These are phyloP conservation scores for Argyresthia albistria DNA, from an alignment of 2,888 invertebrate genomes.

Conservation along the genomic window DNA sequence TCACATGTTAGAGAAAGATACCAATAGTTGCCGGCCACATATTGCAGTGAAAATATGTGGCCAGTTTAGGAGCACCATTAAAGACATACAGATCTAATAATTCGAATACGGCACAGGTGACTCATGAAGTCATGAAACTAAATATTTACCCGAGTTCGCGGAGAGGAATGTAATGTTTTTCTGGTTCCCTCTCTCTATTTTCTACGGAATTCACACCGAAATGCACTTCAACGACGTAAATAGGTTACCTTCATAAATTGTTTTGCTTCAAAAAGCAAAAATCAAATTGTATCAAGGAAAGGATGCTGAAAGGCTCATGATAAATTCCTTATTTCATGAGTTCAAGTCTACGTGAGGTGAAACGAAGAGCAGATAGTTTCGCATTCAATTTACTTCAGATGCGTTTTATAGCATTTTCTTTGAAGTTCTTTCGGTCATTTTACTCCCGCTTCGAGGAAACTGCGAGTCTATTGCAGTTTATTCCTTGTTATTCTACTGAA, in stretches of 20 bases:
- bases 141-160: too few species aligned
- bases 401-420: slow-evolving; percentile 25
- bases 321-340: not conserved
- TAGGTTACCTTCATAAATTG: too few species aligned
- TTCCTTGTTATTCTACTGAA: not conserved
- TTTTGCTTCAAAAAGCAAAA: too few species aligned
- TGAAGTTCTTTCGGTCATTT: slow-evolving; percentile 3
- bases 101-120: too few species aligned
- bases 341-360: slow-evolving; percentile 33
- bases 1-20: too few species aligned
- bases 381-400: slow-evolving; percentile 31
- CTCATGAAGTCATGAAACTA: too few species aligned
- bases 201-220: not conserved
- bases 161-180: too few species aligned
- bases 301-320: not conserved
- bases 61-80: too few species aligned
- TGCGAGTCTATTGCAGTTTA: not conserved
- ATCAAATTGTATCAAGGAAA: not conserved
- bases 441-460: not conserved
- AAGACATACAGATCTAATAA: too few species aligned
- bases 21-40: too few species aligned
- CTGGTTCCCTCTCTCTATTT: too few species aligned
- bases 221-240: not conserved
- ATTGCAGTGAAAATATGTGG: too few species aligned
- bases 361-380: slow-evolving; percentile 29